Evolutionary conservation across 1,140 invertebrate genomes (phyloP).

Genomic region (Stegodyphus mimosarum): DNA sequence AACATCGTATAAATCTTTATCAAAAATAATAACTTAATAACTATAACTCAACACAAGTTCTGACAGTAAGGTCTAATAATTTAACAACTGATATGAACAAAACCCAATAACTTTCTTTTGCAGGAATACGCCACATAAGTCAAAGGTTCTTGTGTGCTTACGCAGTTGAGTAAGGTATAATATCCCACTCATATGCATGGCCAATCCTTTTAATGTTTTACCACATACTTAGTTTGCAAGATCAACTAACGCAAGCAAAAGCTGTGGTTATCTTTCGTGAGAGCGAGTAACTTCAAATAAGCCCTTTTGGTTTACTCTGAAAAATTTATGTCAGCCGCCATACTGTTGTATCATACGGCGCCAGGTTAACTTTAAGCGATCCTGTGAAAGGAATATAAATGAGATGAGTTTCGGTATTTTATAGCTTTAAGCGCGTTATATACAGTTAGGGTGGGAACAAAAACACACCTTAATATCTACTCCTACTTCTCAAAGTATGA

Average conservation of each 20-base stretch:
- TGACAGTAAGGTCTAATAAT: slow-evolving; percentile 12
- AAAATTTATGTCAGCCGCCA: slow-evolving; percentile 53
- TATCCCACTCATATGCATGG: slow-evolving; percentile 16
- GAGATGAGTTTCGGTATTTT: slow-evolving; percentile 1
- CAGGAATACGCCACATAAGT: background rate
- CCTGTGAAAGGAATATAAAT: slow-evolving; percentile 37
- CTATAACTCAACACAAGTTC: background rate
- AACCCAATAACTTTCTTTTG: slow-evolving; percentile 42
- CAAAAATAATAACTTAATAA: background rate
- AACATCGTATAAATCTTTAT: background rate
- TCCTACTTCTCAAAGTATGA: background rate
- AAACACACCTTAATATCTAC: background rate
- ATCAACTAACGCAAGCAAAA: slow-evolving; percentile 5
- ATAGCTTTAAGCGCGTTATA: slow-evolving; percentile 10
- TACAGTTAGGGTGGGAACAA: background rate
- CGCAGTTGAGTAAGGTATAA: background rate
- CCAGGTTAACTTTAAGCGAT: slow-evolving; percentile 12
- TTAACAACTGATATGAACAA: slow-evolving; percentile 44
- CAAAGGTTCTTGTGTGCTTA: slow-evolving; percentile 20
- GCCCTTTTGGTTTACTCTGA: slow-evolving; percentile 22
- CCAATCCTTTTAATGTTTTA: background rate
- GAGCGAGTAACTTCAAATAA: slow-evolving; percentile 32
- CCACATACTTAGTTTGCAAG: background rate
- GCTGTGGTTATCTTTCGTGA: background rate
- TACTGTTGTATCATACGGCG: slow-evolving; percentile 33